phyloP scores from a whole-genome alignment of 1,140 invertebrate genomes.

The Bombus huntii region DNA sequence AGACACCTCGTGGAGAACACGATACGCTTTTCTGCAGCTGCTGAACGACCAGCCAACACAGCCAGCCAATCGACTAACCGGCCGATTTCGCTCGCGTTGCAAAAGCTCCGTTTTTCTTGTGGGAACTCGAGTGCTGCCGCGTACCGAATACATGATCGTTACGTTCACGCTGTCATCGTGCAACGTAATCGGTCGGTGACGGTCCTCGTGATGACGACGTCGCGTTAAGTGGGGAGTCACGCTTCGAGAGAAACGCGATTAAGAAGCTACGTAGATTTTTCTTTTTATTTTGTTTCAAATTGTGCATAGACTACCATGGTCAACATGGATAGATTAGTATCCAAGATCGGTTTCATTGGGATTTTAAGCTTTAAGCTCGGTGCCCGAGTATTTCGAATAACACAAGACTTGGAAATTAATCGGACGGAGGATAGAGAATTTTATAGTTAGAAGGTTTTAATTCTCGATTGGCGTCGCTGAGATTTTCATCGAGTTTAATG shows the following conservation, averaged over 20 bases:
- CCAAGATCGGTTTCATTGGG: no score
- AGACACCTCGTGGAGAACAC: conserved; percentile 19
- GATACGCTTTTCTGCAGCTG: conserved; percentile 26
- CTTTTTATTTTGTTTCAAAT: no score
- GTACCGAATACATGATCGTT: neutral
- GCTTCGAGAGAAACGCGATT: neutral
- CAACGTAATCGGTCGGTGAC: neutral
- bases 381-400: neutral
- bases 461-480: no score
- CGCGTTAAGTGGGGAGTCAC: neutral
- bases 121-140: neutral
- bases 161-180: neutral
- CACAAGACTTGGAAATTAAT: neutral
- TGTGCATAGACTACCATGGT: no score
- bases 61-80: neutral
- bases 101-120: conserved; percentile 8
- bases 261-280: no score
- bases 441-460: neutral
- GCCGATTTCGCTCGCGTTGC: conserved; percentile 15
- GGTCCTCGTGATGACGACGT: neutral
- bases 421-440: neutral
- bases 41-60: neutral
- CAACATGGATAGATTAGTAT: no score
- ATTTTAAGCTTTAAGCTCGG: no score
- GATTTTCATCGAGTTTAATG: neutral